Evolutionary conservation across 2,113 vertebrate genomes (phyloP), one percentile per base, ranked within the genome.

Genomic region (Ictalurus punctatus): DNA sequence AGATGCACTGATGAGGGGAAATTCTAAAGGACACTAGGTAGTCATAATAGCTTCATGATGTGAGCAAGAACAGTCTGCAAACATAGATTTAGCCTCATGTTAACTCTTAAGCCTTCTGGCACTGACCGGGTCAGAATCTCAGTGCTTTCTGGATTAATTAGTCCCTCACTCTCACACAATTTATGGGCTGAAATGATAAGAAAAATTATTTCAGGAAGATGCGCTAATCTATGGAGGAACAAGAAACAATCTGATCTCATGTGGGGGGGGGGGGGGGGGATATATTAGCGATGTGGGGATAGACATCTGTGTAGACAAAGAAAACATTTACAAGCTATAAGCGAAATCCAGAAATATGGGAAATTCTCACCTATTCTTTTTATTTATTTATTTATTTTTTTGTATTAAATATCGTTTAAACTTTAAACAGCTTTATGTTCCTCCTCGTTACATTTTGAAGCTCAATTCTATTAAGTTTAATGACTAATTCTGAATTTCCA

Each of bases 41-140:
- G 96, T 97, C 96, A 96, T 96, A 96, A 97, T 93, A 96, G 93
- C 93, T 95, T 95, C 95, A 95, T 93, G 93, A 96, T 94, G 95
- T 95, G 95, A 94, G 95, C 95, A 95, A 96, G 94, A 94, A 91
- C 97, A 97, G 97, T 96, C 92, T 71, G 97, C 96, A 96, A 95
- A 95, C 95, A 98, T 97, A 96, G 98, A 97, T 98, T 97, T 97
- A 95, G 96, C 96, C 96, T 98, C 97, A 94, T 94, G 96, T 99
- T 98, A 96, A 98, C 94, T 93, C 27, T 98, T 37, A 98, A 96
- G 96, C 96, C 93, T 95, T 95, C 96, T 96, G 84, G 95, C 95
- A 94, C 96, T 95, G 95, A 95, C 95, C 95, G 93, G 95, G 94
- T 94, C 96, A 94, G 96, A 97, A 96, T 97, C 96, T 96, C 96